Evolutionary conservation across 2,113 vertebrate genomes (phyloP).

Genomic region (Cnemophilus loriae): DNA sequence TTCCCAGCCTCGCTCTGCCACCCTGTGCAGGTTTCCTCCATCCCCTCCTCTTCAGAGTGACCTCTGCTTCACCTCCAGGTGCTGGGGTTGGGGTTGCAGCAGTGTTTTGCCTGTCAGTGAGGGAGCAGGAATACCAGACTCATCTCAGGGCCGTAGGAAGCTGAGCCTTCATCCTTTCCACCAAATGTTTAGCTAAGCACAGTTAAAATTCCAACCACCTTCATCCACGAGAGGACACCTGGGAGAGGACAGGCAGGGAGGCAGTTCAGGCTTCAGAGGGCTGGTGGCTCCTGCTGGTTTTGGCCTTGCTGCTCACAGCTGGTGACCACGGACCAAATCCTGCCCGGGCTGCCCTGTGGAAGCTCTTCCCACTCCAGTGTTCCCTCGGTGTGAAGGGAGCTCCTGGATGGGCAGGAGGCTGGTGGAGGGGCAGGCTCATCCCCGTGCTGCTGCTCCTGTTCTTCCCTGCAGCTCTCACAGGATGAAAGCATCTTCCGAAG

Average conservation of each 20-base stretch:
- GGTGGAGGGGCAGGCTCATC: not conserved
- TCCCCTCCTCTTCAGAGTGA: not conserved
- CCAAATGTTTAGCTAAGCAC: accelerated
- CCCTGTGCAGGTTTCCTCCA: not conserved
- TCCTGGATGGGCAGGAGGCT: accelerated
- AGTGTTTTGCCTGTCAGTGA: not conserved
- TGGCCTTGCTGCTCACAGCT: not conserved
- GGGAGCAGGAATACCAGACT: not conserved
- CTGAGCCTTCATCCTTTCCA: not conserved
- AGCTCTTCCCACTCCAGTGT: not conserved
- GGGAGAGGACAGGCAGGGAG: not conserved
- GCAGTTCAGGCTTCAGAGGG: not conserved
- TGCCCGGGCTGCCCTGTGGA: not conserved
- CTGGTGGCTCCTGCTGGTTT: not conserved
- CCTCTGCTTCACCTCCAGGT: not conserved
- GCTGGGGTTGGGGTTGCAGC: not conserved
- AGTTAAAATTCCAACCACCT: not conserved
- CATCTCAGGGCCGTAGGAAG: not conserved
- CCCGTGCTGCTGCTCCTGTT: accelerated
- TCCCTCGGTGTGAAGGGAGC: not conserved
- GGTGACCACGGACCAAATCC: not conserved
- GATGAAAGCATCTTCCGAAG: not conserved
- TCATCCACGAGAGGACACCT: accelerated
- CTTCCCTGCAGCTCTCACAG: not conserved
- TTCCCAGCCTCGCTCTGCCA: not conserved